phyloP scores from a whole-genome alignment of 1,140 invertebrate genomes.

The Solen grandis region DNA sequence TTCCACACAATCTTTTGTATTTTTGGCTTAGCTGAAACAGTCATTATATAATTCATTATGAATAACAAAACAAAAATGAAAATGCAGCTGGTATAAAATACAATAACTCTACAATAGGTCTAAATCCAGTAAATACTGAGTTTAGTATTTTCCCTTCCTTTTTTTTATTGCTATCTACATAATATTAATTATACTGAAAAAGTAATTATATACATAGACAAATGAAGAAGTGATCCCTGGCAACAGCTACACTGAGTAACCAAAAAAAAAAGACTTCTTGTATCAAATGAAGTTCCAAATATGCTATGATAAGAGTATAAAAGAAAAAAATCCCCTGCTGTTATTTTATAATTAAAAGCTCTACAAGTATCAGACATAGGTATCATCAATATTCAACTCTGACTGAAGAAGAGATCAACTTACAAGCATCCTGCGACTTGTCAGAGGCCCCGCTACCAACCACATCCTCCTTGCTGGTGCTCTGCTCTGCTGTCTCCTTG shows the following conservation, averaged over 20 bases:
- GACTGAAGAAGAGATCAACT: neutral
- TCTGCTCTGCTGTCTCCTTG: neutral
- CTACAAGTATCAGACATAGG: neutral
- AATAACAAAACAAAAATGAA: neutral
- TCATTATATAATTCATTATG: neutral
- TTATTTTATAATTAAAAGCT: neutral
- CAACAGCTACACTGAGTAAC: neutral
- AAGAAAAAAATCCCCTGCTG: neutral
- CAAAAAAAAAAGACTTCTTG: neutral
- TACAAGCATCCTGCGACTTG: constrained; percentile 13
- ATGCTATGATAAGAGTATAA: neutral
- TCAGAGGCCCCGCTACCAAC: constrained; percentile 14
- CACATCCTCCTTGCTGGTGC: neutral
- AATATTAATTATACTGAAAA: neutral
- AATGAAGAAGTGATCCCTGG: neutral
- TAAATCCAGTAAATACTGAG: neutral
- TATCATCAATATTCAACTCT: neutral
- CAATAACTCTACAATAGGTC: neutral
- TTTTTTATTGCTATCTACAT: neutral
- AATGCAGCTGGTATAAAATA: neutral
- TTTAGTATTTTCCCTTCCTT: neutral
- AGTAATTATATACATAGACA: neutral
- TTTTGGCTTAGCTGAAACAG: constrained; percentile 66
- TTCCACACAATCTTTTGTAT: constrained; percentile 70
- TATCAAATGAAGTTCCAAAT: neutral